Percentiles rank a stretch among this genome's conserved stretches.
Conservation (phyloP, 2,888 invertebrate species). For the Callinectes sapidus region DNA sequence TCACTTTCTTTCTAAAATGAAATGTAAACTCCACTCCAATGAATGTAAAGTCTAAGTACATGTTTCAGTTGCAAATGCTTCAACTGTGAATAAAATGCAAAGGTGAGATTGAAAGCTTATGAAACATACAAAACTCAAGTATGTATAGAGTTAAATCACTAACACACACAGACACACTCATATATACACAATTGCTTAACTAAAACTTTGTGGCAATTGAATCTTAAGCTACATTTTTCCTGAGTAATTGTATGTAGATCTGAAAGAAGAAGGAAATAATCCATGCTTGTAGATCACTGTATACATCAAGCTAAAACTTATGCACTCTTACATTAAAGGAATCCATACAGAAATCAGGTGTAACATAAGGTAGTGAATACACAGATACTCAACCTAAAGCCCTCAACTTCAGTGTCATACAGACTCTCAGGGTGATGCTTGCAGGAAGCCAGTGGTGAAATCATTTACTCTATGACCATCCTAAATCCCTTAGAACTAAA, state of each 20-base stretch:
- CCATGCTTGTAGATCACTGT: slow-evolving; percentile 35
- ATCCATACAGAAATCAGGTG: slow-evolving; percentile 9
- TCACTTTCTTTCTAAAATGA: slow-evolving; percentile 5
- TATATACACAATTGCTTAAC: slow-evolving; percentile 49
- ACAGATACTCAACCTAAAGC: slow-evolving; percentile 27
- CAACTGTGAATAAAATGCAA: slow-evolving; percentile 33
- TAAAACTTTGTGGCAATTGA: slow-evolving; percentile 65
- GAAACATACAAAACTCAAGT: slow-evolving; percentile 36
- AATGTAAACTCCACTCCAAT: slow-evolving; percentile 20
- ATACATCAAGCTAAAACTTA: slow-evolving; percentile 19
- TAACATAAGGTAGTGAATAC: not conserved
- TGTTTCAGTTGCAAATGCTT: slow-evolving; percentile 34
- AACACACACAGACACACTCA: slow-evolving; percentile 44
- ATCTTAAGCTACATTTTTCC: slow-evolving; percentile 68
- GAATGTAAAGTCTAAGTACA: slow-evolving; percentile 32
- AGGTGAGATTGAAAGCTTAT: slow-evolving; percentile 29
- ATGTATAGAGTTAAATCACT: slow-evolving; percentile 32
- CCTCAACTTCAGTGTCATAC: slow-evolving; percentile 8
- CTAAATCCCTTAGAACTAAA: not conserved
- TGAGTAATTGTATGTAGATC: slow-evolving; percentile 66
- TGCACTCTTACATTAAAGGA: not conserved
- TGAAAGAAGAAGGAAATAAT: slow-evolving; percentile 62
- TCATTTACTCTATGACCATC: slow-evolving; percentile 2
- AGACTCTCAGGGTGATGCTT: slow-evolving; percentile 3
- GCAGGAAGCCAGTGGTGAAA: slow-evolving; percentile 13